Conservation (phyloP, 2,113 vertebrate genomes). For the Paradoxurus hermaphroditus region DNA sequence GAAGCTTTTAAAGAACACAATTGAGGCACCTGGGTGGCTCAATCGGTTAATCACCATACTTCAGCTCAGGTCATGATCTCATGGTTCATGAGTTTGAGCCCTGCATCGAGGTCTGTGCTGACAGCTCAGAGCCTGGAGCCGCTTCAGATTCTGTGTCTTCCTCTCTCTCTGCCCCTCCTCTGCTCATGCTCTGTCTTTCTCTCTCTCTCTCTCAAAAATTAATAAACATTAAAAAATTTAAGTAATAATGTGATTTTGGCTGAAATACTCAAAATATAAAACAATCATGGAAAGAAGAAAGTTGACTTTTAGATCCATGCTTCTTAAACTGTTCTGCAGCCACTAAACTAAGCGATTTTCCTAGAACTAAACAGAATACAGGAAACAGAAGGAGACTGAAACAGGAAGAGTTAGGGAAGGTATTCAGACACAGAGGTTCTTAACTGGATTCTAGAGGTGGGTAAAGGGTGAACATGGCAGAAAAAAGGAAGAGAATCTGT, state of each 20-base stretch:
- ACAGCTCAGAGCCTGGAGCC: too few species aligned
- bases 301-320: neutral
- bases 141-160: too few species aligned
- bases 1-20: neutral
- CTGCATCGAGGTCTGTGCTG: too few species aligned
- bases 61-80: too few species aligned
- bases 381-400: neutral
- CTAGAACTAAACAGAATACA: neutral
- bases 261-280: constrained; percentile 2
- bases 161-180: too few species aligned
- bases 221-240: too few species aligned
- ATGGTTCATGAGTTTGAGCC: too few species aligned
- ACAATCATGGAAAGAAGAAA: neutral
- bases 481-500: neutral
- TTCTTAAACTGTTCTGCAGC: neutral
- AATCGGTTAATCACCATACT: too few species aligned
- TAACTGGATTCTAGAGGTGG: neutral
- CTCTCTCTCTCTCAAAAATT: too few species aligned
- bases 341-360: neutral
- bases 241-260: neutral
- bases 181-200: too few species aligned
- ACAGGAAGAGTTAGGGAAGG: neutral
- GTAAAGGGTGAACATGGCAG: neutral
- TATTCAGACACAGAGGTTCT: neutral
- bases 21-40: too few species aligned